These are phyloP conservation scores for Ichneumoninae sp. DNA, from an alignment of 2,888 invertebrate genomes.

Conservation along the genomic window DNA sequence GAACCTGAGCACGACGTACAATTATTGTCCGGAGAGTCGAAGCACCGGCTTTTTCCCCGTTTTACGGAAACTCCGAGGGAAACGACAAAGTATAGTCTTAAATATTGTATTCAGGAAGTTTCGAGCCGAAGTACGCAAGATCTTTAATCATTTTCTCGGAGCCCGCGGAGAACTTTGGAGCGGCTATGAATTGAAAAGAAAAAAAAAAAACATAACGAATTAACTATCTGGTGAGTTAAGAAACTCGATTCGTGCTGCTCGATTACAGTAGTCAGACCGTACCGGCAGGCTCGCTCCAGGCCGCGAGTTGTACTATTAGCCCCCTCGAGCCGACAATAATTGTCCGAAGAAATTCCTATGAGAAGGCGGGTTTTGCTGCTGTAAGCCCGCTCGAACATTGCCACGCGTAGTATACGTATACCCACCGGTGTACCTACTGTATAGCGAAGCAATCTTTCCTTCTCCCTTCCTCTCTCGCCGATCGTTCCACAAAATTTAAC, in stretches of 20 bases:
- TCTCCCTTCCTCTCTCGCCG: constrained; percentile 59
- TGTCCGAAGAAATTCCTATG: constrained; percentile 62
- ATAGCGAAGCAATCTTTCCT: constrained; percentile 25
- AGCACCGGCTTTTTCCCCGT: neutral
- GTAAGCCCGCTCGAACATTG: constrained; percentile 48
- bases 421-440: constrained; percentile 9
- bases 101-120: constrained; percentile 13
- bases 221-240: constrained; percentile 36
- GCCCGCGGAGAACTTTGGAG: neutral
- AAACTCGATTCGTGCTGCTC: constrained; percentile 39
- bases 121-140: constrained; percentile 5
- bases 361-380: constrained; percentile 3
- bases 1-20: constrained; percentile 16
- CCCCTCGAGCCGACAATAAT: constrained; percentile 57
- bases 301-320: constrained; percentile 50
- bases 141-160: constrained; percentile 40
- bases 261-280: constrained; percentile 44
- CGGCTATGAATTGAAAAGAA: neutral
- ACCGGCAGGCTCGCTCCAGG: constrained; percentile 16
- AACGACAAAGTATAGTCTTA: neutral
- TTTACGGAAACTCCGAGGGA: neutral
- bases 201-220: constrained; percentile 34
- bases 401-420: constrained; percentile 26
- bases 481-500: constrained; percentile 82
- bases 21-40: neutral